Base-by-base conservation (phyloP, 1,140 invertebrate species). In the Macrobrachium nipponense region DNA sequence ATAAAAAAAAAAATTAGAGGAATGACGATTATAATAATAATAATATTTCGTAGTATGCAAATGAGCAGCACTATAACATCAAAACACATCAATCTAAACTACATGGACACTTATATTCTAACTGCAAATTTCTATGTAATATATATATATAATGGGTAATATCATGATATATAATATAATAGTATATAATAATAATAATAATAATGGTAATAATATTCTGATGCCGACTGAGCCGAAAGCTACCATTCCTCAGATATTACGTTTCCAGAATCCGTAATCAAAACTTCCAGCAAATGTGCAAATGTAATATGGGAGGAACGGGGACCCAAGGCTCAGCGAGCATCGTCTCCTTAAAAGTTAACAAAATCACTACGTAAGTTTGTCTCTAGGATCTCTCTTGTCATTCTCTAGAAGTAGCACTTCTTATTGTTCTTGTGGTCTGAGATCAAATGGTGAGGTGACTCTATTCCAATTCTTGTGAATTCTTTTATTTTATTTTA, bases 231-330 rank as follows among this genome's bases (percentile, higher is more conserved):
- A 86, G 84, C 84, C 84, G 84, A 62, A 61, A 75, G 59, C 59
- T 64, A 80, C n/a, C 17, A 64, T 78, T 86, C 68, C 84, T 86
- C 78, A 60, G 64, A 86, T 60, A 80, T 86, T 80, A 66, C 84
- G 64, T 80, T 86, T 44, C 70, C 51, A 51, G 8, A 51, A n/a
- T 17, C 62, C 72, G 73, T 70, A 44, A 10, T 62, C 20, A 60
- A 15, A 27, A 78, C 76, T 78, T 51, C 66, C 58, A 61, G 62
- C 44, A 80, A 61, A 59, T 36, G 59, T n/a, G 36, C 78, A 80
- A 75, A 86, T 80, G 84, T 70, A 86, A 86, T 80, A 75, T 80
- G 43, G 51, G 78, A 86, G 77, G 78, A 86, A 78, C 80, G 17
- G 62, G 80, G 73, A 20, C 68, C 59, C 68, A 61, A 86, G 84